Base-by-base conservation (phyloP, 2,888 invertebrate species). In the Balanococcus diminutus region DNA sequence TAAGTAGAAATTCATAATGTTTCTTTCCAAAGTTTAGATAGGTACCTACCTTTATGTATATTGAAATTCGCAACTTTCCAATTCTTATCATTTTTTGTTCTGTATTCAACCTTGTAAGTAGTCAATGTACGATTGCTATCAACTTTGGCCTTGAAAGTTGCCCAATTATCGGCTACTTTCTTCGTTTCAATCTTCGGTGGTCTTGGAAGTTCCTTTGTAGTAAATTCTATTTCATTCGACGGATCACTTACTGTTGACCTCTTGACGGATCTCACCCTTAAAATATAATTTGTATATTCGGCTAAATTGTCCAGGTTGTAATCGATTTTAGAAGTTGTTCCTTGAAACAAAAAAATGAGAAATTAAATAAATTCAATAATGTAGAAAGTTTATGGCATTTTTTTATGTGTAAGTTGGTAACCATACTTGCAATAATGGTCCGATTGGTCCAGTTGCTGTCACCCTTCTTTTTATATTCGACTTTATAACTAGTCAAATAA, bases 251-350 rank as follows among this genome's bases (percentile, higher is more conserved):
- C 6, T 2, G 56, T 61, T 9, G 56, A 46, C 3, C 25, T 28
- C 31, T 82, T 82, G 25, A 82, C n/a, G 19, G 61, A 51, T 56
- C 61, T 25, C 5, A 32, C 82, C 56, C 61, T 51, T 8, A 82
- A 16, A 5, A 56, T 14, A 19, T 51, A 82, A 1, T 3, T 28
- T 1, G 82, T 82, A n/a, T n/a, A n/a, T n/a, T n/a, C n/a, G n/a
- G n/a, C n/a, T n/a, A n/a, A n/a, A n/a, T n/a, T n/a, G n/a, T n/a
- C n/a, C n/a, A n/a, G n/a, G n/a, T n/a, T n/a, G n/a, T n/a, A n/a
- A n/a, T n/a, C n/a, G n/a, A n/a, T n/a, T n/a, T n/a, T n/a, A n/a
- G n/a, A n/a, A n/a, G n/a, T n/a, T n/a, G n/a, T n/a, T n/a, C n/a
- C n/a, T n/a, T n/a, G n/a, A n/a, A n/a, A 39, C 5, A n/a, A n/a